Conservation (phyloP, 2,888 invertebrate genomes). For the Suillia variegata region DNA sequence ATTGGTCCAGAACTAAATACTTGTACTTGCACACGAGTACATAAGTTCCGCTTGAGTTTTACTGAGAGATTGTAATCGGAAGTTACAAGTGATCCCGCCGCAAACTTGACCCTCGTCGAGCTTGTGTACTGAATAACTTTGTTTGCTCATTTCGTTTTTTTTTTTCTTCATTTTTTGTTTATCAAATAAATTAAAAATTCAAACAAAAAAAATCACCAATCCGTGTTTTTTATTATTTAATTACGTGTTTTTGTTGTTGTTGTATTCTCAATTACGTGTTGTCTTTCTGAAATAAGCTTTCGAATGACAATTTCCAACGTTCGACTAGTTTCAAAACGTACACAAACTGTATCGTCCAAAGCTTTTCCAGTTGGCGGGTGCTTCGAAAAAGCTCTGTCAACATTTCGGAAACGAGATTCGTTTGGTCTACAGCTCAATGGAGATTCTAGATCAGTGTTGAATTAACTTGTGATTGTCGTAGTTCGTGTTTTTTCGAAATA, state of each 20-base stretch:
- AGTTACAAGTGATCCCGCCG: background rate
- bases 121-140: background rate
- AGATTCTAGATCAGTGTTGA: slow-evolving; percentile 26
- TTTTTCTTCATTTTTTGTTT: no score
- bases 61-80: background rate
- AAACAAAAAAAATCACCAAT: background rate
- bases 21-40: no score
- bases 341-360: background rate
- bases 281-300: background rate
- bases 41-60: no score
- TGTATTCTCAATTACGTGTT: no score
- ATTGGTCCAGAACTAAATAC: background rate
- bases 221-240: no score
- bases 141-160: no score
- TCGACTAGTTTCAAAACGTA: background rate
- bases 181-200: background rate
- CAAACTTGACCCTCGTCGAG: background rate
- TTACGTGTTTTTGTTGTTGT: no score
- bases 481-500: slow-evolving; percentile 38
- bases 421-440: slow-evolving; percentile 8
- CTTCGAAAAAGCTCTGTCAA: background rate
- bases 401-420: background rate
- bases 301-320: no score
- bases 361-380: no score
- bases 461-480: slow-evolving; percentile 33